Evolutionary conservation across 92 coral and sea anemone species (phyloP).

Genomic region (Porites evermanni): DNA sequence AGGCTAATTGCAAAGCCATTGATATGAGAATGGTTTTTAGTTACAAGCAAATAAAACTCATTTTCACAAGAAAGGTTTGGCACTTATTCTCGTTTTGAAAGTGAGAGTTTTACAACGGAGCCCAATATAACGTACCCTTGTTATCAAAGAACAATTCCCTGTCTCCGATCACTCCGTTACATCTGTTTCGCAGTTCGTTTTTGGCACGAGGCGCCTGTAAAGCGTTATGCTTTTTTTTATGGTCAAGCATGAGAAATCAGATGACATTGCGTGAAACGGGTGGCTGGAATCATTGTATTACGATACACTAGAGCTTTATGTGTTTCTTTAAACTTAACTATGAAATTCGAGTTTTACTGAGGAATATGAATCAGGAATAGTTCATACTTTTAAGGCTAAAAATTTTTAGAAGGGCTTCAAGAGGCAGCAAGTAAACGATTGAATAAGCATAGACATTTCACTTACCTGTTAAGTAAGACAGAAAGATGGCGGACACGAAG

Average conservation of each 20-base stretch:
- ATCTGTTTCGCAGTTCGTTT: neutral
- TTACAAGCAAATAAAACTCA: too few species aligned
- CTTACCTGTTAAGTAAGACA: constrained; percentile 23
- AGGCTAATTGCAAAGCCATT: too few species aligned
- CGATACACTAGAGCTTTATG: neutral
- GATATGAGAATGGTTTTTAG: too few species aligned
- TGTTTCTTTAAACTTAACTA: neutral
- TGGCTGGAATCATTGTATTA: constrained; percentile 18
- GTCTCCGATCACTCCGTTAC: too few species aligned
- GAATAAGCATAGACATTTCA: neutral
- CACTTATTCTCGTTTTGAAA: too few species aligned
- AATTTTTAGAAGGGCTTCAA: neutral
- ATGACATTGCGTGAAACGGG: constrained; percentile 11
- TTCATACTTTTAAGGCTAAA: neutral
- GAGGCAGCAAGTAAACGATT: too few species aligned
- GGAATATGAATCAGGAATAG: neutral
- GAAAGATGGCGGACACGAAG: constrained; percentile 5
- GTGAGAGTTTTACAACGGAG: too few species aligned
- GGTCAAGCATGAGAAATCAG: constrained; percentile 21
- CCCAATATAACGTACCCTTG: too few species aligned
- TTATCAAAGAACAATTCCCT: too few species aligned
- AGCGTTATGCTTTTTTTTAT: neutral
- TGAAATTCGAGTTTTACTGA: neutral
- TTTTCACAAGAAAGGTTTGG: too few species aligned
- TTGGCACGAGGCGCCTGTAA: neutral